A percentile compares a stretch with the other conserved stretches of the same genome.
These are phyloP conservation scores for Scartelaos histophorus DNA, from an alignment of 2,113 vertebrate genomes.

Conservation along the genomic window DNA sequence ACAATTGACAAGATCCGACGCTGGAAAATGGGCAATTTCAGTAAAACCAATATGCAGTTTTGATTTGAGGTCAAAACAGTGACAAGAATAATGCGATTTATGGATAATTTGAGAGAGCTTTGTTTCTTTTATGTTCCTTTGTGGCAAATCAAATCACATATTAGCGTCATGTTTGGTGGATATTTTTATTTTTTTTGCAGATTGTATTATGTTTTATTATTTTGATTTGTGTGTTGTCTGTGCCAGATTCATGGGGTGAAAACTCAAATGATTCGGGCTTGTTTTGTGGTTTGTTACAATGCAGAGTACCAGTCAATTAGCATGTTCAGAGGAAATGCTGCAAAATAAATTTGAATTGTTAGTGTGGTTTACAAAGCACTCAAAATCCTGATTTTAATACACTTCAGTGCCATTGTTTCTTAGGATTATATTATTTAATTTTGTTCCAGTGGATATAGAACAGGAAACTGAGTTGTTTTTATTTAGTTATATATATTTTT, in stretches of 20 bases:
- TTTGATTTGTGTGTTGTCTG: background rate
- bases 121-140: conserved; percentile 36
- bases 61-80: conserved; percentile 16
- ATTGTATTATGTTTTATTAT: background rate
- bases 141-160: background rate
- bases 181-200: background rate
- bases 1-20: conserved; percentile 56
- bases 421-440: too few species aligned
- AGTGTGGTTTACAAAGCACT: background rate
- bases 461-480: too few species aligned
- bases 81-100: conserved; percentile 29
- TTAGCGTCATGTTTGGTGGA: background rate
- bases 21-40: conserved; percentile 29
- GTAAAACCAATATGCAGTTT: conserved; percentile 12
- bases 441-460: too few species aligned
- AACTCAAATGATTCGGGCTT: background rate
- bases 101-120: conserved; percentile 40
- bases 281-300: background rate
- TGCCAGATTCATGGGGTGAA: background rate
- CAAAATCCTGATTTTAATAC: too few species aligned
- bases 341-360: background rate
- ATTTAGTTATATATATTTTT: too few species aligned
- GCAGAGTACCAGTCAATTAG: background rate
- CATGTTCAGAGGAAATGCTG: background rate
- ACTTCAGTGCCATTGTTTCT: too few species aligned